Percentiles rank a stretch among this genome's conserved stretches.
Evolutionary conservation across 1,140 invertebrate species (phyloP).

Genomic region (Onthophagus taurus): DNA sequence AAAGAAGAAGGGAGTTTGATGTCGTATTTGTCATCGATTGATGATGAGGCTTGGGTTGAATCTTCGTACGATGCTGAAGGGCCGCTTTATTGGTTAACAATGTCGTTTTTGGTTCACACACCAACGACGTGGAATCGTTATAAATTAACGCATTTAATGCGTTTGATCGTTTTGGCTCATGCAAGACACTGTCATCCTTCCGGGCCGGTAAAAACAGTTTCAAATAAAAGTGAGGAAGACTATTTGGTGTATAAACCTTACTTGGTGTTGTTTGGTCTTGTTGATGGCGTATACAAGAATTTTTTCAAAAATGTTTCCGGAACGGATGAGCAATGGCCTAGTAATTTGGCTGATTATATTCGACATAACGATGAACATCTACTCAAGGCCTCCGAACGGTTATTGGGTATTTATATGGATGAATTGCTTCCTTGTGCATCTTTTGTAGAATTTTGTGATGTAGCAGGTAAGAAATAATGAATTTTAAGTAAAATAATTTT

Average conservation of each 20-base stretch:
- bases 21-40: conserved; percentile 53
- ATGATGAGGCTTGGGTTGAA: conserved; percentile 59
- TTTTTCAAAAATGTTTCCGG: conserved; percentile 70
- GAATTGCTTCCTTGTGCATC: conserved; percentile 84
- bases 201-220: conserved; percentile 44
- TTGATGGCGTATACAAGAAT: conserved; percentile 66
- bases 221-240: conserved; percentile 51
- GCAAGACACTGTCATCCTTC: conserved; percentile 52
- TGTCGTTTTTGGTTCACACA: conserved; percentile 70
- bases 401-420: conserved; percentile 74
- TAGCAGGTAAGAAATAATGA: conserved; percentile 50
- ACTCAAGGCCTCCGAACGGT: conserved; percentile 75
- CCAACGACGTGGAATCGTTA: conserved; percentile 57
- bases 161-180: conserved; percentile 72
- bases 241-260: conserved; percentile 79
- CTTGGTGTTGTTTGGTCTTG: conserved; percentile 73
- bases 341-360: conserved; percentile 83
- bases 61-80: conserved; percentile 82
- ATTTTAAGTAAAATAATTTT: conserved; percentile 15
- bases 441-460: conserved; percentile 86
- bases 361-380: conserved; percentile 86
- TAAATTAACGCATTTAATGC: conserved; percentile 61
- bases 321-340: conserved; percentile 76
- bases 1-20: conserved; percentile 65
- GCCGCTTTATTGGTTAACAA: conserved; percentile 73